Evolutionary conservation across 1,140 invertebrate species (phyloP).

Genomic region (Heterodera carotae): DNA sequence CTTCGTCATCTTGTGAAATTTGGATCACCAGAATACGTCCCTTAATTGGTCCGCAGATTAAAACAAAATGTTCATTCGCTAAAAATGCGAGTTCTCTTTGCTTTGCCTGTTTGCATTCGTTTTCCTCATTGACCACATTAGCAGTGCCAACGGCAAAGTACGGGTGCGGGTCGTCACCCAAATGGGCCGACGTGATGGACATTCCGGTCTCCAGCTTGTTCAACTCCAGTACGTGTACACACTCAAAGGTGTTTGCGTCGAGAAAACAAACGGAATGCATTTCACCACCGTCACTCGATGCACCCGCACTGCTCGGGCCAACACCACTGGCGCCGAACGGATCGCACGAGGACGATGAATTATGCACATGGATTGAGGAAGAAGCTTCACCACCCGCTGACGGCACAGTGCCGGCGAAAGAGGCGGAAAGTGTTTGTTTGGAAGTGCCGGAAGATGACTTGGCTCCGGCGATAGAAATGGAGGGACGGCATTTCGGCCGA

Average conservation of each 20-base stretch:
- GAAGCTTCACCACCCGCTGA: conserved; percentile 68
- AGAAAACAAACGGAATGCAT: conserved; percentile 87
- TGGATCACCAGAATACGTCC: conserved; percentile 82
- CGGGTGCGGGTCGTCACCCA: conserved; percentile 85
- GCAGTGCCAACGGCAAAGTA: conserved; percentile 95
- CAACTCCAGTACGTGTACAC: conserved; percentile 47
- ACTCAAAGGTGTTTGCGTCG: conserved; percentile 90
- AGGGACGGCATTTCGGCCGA: conserved; percentile 7
- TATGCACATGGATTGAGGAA: background rate
- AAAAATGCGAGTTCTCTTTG: background rate
- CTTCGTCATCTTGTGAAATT: conserved; percentile 68
- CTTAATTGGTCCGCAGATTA: conserved; percentile 60
- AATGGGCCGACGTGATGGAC: conserved; percentile 71
- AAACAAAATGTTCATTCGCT: background rate
- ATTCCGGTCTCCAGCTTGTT: conserved; percentile 75
- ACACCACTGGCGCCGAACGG: background rate
- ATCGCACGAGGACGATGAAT: background rate
- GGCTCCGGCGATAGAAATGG: conserved; percentile 44
- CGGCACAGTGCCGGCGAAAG: conserved; percentile 25
- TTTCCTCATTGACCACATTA: conserved; percentile 87
- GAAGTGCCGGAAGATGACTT: conserved; percentile 18
- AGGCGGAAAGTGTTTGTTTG: conserved; percentile 10
- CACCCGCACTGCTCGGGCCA: background rate
- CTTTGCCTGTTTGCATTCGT: conserved; percentile 80
- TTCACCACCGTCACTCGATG: conserved; percentile 69